These are phyloP conservation scores for Peromyscus leucopus DNA, from an alignment of 2,113 vertebrate species.

Conservation along the genomic window DNA sequence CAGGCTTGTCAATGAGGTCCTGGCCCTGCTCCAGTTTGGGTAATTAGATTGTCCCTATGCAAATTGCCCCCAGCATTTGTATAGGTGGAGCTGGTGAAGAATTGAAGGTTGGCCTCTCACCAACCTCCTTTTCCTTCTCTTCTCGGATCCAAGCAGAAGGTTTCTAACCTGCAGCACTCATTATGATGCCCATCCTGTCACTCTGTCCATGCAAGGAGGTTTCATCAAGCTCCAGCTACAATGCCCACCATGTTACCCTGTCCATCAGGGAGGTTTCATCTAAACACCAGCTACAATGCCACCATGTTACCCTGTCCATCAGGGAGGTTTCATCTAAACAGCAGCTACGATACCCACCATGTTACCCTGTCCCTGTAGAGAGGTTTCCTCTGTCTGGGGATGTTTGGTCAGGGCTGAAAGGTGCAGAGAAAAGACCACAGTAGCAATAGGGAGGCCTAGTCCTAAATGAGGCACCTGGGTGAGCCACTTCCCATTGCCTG, in stretches of 20 bases:
- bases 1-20: slow-evolving; percentile 56
- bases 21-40: slow-evolving; percentile 73
- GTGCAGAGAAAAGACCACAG: not conserved
- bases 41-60: slow-evolving; percentile 74
- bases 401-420: not conserved
- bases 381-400: not conserved
- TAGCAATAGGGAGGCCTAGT: not conserved
- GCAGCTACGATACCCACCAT: no score
- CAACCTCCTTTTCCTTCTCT: not conserved
- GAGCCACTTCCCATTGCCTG: rapidly evolving
- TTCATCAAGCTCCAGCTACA: not conserved
- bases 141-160: not conserved
- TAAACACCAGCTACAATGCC: no score
- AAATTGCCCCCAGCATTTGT: slow-evolving; percentile 68
- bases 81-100: not conserved
- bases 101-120: not conserved
- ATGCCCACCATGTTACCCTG: no score
- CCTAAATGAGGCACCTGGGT: not conserved
- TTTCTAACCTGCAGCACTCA: not conserved
- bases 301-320: not conserved
- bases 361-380: no score
- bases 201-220: not conserved
- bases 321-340: no score
- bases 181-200: rapidly evolving
- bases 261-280: not conserved